Conservation (phyloP, 1,140 invertebrate genomes). For the Pemphigus obesinymphae region DNA sequence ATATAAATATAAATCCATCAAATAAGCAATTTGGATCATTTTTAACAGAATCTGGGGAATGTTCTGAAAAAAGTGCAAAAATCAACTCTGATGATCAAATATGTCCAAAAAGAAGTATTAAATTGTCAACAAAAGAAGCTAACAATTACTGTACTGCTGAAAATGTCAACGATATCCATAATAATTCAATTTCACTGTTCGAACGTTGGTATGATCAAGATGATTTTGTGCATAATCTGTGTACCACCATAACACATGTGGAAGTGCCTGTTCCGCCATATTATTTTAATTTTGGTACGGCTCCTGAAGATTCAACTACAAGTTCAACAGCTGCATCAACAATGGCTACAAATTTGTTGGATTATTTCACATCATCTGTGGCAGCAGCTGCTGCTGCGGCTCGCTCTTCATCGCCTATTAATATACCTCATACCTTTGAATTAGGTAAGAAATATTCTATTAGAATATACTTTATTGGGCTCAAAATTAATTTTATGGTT, state of each 20-base stretch:
- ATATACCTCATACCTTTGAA: not conserved
- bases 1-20: not conserved
- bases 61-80: not conserved
- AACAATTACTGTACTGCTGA: not conserved
- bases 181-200: not conserved
- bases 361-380: not conserved
- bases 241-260: constrained; percentile 2
- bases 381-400: not conserved
- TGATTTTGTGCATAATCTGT: not conserved
- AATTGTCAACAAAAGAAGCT: not conserved
- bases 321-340: not conserved
- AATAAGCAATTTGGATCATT: not conserved
- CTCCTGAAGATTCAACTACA: not conserved
- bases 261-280: constrained; percentile 12
- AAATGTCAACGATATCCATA: not conserved
- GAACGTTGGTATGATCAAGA: not conserved
- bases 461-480: not conserved
- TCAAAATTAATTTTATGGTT: not conserved
- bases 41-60: not conserved
- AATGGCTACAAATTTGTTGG: not conserved
- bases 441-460: not conserved
- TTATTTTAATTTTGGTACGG: too few relatives aligned
- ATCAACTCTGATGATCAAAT: not conserved
- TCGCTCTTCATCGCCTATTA: not conserved
- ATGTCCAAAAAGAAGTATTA: not conserved